These are phyloP conservation scores for sheep (Ovis aries) DNA, from an alignment of 2,113 vertebrate genomes.

Conservation along the genomic window DNA sequence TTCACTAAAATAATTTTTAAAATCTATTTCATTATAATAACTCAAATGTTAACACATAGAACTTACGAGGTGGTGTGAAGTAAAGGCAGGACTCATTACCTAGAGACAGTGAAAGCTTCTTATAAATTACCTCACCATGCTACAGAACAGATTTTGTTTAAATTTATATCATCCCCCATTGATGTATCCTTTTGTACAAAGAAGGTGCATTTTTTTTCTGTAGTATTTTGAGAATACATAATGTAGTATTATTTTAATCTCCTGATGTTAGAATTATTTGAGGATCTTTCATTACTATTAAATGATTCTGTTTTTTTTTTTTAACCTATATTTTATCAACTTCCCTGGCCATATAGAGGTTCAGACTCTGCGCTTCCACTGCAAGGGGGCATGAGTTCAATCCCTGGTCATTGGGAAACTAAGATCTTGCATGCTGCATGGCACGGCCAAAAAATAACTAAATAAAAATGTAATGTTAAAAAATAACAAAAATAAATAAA, in stretches of 20 bases:
- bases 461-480: neutral
- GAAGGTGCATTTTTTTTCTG: neutral
- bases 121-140: neutral
- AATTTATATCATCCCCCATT: neutral
- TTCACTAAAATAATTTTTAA: neutral
- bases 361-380: neutral
- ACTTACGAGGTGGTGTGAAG: neutral
- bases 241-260: neutral
- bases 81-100: neutral
- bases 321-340: neutral
- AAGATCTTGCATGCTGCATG: neutral
- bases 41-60: neutral
- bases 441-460: neutral
- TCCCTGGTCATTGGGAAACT: neutral
- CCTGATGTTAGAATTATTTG: neutral
- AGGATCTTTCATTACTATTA: neutral
- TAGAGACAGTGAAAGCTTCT: neutral
- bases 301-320: neutral
- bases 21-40: neutral
- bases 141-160: slow-evolving; percentile 11
- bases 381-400: neutral
- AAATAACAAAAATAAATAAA: neutral
- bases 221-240: neutral
- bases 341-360: neutral
- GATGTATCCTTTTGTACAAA: neutral